Conservation (phyloP, 2,888 invertebrate species). For the Aproaerema taeniolella region DNA sequence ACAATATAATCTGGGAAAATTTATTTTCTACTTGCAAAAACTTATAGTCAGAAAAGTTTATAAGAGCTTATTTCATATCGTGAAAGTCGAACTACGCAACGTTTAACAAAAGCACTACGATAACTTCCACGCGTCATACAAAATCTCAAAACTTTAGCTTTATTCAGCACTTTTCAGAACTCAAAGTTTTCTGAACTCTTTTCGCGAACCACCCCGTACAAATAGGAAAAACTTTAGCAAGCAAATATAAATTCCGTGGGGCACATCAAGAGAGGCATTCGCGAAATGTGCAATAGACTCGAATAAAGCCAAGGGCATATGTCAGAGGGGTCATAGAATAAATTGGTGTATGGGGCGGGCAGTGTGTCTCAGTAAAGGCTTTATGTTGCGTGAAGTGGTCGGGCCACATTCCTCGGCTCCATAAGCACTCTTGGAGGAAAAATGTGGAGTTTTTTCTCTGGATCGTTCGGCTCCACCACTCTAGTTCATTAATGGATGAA, state of each 20-base stretch:
- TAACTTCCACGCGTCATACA: too few species aligned
- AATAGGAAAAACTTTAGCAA: constrained; percentile 9
- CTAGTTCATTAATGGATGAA: too few species aligned
- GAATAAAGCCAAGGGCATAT: constrained; percentile 17
- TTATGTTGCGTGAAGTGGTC: constrained; percentile 61
- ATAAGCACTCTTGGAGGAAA: constrained; percentile 9
- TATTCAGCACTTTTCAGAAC: too few species aligned
- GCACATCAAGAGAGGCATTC: constrained; percentile 9
- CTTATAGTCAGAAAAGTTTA: too few species aligned
- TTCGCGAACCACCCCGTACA: neutral
- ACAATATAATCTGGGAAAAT: too few species aligned
- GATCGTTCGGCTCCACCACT: constrained; percentile 11
- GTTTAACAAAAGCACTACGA: too few species aligned
- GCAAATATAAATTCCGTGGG: constrained; percentile 16
- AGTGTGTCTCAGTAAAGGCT: constrained; percentile 57
- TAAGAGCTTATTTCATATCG: too few species aligned
- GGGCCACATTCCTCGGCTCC: constrained; percentile 28
- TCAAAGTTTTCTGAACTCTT: neutral
- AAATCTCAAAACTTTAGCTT: too few species aligned
- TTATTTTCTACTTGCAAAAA: too few species aligned
- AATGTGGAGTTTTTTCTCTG: constrained; percentile 14
- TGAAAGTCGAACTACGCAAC: too few species aligned
- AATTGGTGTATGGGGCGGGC: constrained; percentile 25
- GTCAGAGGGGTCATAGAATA: constrained; percentile 21
- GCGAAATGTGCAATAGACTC: constrained; percentile 14